Base-by-base conservation (phyloP, 1,140 invertebrate genomes). In the Linepithema humile region DNA sequence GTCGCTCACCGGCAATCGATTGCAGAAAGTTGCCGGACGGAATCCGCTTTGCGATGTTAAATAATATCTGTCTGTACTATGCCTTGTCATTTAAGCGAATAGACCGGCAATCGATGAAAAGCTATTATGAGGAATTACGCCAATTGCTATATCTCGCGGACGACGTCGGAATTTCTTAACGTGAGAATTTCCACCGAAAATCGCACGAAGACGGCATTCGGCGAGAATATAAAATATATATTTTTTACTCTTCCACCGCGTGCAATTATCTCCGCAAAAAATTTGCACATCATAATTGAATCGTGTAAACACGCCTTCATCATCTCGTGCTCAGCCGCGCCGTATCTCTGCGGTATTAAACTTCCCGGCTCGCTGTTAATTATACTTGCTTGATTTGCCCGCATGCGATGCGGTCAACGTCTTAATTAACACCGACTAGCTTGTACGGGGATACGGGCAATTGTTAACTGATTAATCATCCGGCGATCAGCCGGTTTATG, bases 311-410 rank as follows among this genome's bases (percentile, higher is more conserved):
- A 15, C 17, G 1, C 40, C 35, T 43, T 20, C n/a, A n/a, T n/a
- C n/a, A 29, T 60, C 32, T 20, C 1, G 32, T 3, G 32, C 35
- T 38, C 17, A 62, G n/a, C 29, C 35, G 3, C n/a, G 17, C 32
- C 32, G n/a, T 64, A 40, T 40, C 55, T 7, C n/a, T 64, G 60
- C 10, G 32, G 3, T 40, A 60, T 60, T 74, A 74, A 74, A 74
- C 38, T 29, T 74, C 7, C 55, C 5, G 4, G 10, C 12, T 62
- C 26, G 29, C 17, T 60, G 4, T n/a, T 29, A 74, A 60, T 60
- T 32, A n/a, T n/a, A 60, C 26, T 38, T 59, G 7, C 20, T 29
- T 60, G 10, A 74, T 74, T 59, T 12, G 12, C n/a, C 60, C 26
- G 23, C 5, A 29, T 29, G 45, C 7, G 0, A 59, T n/a, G 23